These are phyloP conservation scores for Ochotona princeps DNA, from an alignment of 2,113 vertebrate genomes.

Conservation along the genomic window DNA sequence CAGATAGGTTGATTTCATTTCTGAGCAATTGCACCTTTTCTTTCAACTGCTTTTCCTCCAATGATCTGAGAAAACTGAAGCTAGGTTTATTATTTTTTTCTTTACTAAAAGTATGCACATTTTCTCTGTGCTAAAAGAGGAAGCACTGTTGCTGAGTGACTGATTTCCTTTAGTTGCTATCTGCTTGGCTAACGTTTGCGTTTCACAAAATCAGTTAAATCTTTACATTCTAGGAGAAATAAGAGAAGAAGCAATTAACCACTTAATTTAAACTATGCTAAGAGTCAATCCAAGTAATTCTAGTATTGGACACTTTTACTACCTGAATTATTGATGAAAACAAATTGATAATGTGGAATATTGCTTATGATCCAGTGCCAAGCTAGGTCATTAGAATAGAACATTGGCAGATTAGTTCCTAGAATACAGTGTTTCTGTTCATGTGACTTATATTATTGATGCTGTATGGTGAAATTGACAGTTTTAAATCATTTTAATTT, in stretches of 20 bases:
- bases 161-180: not conserved
- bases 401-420: not conserved
- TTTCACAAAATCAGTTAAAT: slow-evolving; percentile 39
- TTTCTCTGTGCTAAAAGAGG: not conserved
- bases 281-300: slow-evolving; percentile 51
- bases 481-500: slow-evolving; percentile 24
- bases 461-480: not conserved
- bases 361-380: slow-evolving; percentile 10
- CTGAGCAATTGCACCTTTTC: not conserved
- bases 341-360: slow-evolving; percentile 36
- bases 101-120: not conserved
- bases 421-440: not conserved
- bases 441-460: not conserved
- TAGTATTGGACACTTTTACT: not conserved
- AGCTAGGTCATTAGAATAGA: slow-evolving; percentile 5
- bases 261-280: slow-evolving; percentile 63
- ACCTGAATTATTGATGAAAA: slow-evolving; percentile 56
- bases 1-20: not conserved
- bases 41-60: not conserved
- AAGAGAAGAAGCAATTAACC: slow-evolving; percentile 55
- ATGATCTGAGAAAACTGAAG: slow-evolving; percentile 26
- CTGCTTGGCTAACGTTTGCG: slow-evolving; percentile 33
- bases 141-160: not conserved
- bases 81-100: not conserved
- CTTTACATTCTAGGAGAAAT: slow-evolving; percentile 22